Evolutionary conservation across 1,140 invertebrate species (phyloP).

Genomic region (Episyrphus balteatus): DNA sequence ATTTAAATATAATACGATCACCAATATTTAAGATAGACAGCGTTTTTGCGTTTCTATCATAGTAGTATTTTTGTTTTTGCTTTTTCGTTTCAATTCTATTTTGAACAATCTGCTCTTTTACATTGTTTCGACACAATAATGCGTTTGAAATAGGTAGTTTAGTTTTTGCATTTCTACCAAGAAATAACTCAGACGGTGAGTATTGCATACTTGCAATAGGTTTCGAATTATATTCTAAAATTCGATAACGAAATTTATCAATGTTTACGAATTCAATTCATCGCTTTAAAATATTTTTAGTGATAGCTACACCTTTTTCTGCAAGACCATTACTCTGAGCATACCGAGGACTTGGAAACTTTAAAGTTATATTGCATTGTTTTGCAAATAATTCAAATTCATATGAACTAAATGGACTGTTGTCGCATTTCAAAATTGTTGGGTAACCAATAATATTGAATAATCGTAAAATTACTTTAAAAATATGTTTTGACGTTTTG

Average conservation of each 20-base stretch:
- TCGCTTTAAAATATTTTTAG: slow-evolving; percentile 4
- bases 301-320: slow-evolving; percentile 3
- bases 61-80: slow-evolving; percentile 2
- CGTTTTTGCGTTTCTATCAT: slow-evolving; percentile 1
- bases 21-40: neutral
- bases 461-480: neutral
- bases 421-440: slow-evolving; percentile 2
- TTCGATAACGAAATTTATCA: neutral
- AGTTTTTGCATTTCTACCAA: no score
- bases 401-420: neutral
- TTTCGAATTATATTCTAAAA: slow-evolving; percentile 3
- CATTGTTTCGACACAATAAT: neutral
- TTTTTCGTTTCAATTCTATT: neutral
- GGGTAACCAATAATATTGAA: slow-evolving; percentile 3
- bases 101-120: neutral
- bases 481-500: neutral
- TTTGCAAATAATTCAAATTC: neutral
- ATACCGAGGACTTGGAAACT: neutral
- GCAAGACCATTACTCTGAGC: no score
- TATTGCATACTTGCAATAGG: neutral
- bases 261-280: neutral
- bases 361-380: no score
- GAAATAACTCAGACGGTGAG: slow-evolving; percentile 1
- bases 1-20: neutral
- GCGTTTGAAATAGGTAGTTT: neutral